Percentiles rank a stretch among this genome's conserved stretches.
Conservation (phyloP, 2,797 vertebrate genomes). For the Sebastes goodei region DNA sequence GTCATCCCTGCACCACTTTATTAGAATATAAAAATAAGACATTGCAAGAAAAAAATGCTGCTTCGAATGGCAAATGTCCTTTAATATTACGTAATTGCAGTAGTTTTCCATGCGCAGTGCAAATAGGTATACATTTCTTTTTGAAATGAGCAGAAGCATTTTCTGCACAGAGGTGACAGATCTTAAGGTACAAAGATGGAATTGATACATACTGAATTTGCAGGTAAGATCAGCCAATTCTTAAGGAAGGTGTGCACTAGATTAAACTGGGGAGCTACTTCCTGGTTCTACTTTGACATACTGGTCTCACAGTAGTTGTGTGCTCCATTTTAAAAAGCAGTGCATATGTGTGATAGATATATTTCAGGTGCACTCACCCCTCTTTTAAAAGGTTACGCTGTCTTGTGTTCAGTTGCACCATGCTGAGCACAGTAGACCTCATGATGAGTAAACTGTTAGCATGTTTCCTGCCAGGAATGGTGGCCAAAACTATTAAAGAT, state of each 20-base stretch:
- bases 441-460: neutral
- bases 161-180: neutral
- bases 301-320: neutral
- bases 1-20: too few species aligned
- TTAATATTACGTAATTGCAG: neutral
- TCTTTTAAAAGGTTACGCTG: neutral
- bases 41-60: neutral
- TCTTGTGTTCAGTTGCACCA: neutral
- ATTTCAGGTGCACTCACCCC: neutral
- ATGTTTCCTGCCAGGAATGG: neutral
- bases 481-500: neutral
- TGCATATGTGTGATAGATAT: neutral
- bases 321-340: neutral
- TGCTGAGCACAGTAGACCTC: neutral
- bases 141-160: neutral
- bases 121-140: neutral
- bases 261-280: neutral
- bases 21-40: neutral
- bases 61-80: neutral
- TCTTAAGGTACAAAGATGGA: neutral
- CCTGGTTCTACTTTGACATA: neutral
- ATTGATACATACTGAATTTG: neutral
- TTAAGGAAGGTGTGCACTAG: neutral
- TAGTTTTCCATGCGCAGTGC: slow-evolving; percentile 15
- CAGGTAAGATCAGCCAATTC: neutral